These are phyloP conservation scores for Diabrotica balteata DNA, from an alignment of 2,888 invertebrate genomes.

Conservation along the genomic window DNA sequence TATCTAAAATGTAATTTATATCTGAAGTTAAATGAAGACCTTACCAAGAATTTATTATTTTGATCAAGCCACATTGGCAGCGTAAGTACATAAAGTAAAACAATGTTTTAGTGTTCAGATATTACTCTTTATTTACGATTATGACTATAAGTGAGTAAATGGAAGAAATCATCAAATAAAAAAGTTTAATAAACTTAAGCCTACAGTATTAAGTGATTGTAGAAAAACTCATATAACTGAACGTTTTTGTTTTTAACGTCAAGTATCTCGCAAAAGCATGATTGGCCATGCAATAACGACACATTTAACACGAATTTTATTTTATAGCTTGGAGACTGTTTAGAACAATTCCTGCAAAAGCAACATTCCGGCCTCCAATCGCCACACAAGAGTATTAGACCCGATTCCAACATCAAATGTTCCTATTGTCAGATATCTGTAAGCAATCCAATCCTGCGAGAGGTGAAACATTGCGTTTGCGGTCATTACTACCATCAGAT, in stretches of 20 bases:
- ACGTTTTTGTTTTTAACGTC: no score
- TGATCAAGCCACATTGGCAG: no score
- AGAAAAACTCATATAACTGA: no score
- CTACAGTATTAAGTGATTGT: no score
- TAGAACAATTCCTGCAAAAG: conserved; percentile 49
- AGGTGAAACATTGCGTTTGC: conserved; percentile 47
- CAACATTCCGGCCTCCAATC: conserved; percentile 43
- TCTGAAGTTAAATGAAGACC: no score
- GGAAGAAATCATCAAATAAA: neutral
- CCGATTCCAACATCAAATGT: conserved; percentile 41
- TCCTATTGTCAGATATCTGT: conserved; percentile 51
- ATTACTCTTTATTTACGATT: no score
- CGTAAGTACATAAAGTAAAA: no score
- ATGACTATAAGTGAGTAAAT: neutral
- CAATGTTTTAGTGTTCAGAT: no score
- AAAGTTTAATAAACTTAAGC: neutral
- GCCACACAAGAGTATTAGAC: conserved; percentile 15
- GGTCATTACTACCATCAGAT: conserved; percentile 53
- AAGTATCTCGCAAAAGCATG: neutral
- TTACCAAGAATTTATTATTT: no score
- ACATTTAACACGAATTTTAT: conserved; percentile 25
- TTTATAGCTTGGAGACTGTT: conserved; percentile 51
- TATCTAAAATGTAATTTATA: no score
- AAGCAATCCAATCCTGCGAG: conserved; percentile 46
- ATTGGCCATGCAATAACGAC: neutral